Evolutionary conservation across 2,888 invertebrate genomes (phyloP).

Genomic region (Ophioninae sp.): DNA sequence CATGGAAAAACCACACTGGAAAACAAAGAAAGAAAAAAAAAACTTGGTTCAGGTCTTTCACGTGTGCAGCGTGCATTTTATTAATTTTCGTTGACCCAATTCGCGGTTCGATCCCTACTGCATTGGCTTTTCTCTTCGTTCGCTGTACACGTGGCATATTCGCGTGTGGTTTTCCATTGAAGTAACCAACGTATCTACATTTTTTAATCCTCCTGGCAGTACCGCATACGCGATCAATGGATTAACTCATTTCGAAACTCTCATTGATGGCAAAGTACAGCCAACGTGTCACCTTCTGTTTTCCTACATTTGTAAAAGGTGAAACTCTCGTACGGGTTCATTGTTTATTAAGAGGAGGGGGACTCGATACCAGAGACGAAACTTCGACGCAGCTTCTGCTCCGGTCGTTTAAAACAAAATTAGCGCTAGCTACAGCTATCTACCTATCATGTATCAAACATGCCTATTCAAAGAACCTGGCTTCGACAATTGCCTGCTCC

Average conservation of each 20-base stretch:
- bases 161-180: conserved; percentile 18
- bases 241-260: background rate
- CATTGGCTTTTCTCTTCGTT: conserved; percentile 6
- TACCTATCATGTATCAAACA: too few species aligned
- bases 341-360: too few species aligned
- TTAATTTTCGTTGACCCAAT: conserved; percentile 43
- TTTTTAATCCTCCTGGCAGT: background rate
- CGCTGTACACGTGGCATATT: conserved; percentile 19
- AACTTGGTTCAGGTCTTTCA: background rate
- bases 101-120: conserved; percentile 19
- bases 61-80: conserved; percentile 6
- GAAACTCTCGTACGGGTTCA: background rate
- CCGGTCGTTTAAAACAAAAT: too few species aligned
- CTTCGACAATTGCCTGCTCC: background rate
- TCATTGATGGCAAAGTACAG: background rate
- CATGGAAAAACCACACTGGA: background rate
- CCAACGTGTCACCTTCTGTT: background rate
- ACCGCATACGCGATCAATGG: background rate
- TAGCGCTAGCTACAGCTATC: too few species aligned
- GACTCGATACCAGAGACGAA: too few species aligned
- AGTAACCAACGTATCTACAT: conserved; percentile 16
- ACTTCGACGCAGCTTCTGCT: too few species aligned
- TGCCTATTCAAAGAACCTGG: too few species aligned
- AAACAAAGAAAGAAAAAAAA: conserved; percentile 3
- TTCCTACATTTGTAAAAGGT: conserved; percentile 1